phyloP scores from a whole-genome alignment of 2,797 vertebrate species.

The Rousettus madagascariensis region DNA sequence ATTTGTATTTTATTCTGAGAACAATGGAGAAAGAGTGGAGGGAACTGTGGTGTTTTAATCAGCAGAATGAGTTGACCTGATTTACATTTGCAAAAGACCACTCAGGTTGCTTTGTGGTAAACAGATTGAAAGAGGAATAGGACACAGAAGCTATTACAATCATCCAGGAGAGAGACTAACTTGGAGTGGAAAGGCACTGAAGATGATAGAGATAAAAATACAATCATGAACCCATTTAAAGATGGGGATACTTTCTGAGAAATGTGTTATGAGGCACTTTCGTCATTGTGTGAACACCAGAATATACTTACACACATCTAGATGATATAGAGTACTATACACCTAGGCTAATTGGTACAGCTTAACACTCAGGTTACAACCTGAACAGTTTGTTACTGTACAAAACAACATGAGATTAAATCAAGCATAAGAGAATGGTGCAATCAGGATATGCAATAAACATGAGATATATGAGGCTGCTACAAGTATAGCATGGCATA shows the following conservation, averaged over 20 bases:
- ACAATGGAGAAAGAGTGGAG: background rate
- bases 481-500: background rate
- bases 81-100: background rate
- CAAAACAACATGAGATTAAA: background rate
- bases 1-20: conserved; percentile 4
- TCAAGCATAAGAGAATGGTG: background rate
- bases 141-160: background rate
- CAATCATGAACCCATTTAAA: background rate
- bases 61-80: background rate
- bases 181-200: background rate
- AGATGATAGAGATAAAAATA: background rate
- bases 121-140: background rate
- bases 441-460: background rate
- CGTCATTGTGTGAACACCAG: background rate
- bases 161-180: background rate
- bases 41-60: background rate
- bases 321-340: background rate
- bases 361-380: background rate
- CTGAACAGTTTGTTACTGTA: background rate
- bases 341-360: background rate
- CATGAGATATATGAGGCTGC: background rate
- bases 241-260: background rate
- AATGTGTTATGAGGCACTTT: background rate
- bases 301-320: background rate
- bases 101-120: background rate